Base-by-base conservation (phyloP, 2,113 vertebrate species). In the Anas platyrhynchos region DNA sequence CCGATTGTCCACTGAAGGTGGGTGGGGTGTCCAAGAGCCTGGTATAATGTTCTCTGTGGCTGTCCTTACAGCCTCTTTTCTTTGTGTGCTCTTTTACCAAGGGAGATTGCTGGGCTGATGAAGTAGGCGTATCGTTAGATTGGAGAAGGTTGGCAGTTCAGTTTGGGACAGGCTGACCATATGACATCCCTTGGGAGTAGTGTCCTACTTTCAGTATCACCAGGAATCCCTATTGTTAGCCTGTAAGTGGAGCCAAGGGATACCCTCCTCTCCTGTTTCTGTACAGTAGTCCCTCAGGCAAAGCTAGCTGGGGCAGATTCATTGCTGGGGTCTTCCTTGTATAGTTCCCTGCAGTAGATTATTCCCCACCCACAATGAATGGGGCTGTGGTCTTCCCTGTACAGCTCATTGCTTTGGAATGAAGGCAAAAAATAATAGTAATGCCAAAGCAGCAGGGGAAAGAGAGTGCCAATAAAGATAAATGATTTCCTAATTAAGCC, bases 401-500 rank as follows among this genome's bases (percentile, higher is more conserved):
- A 76, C 93, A 97, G 89, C 94, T 97, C 95, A 96, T 82, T 95
- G 84, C 91, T 71, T 81, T 93, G 96, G 96, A 95, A 97, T 97
- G 95, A 97, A 67, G 74, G 94, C 71, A 65, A 69, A 80, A 91
- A 95, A 81, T 86, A 83, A 72, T 13, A 69, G 87, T 71, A 94
- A 94, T 77, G 87, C 94, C 94, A 95, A 93, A 96, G 85, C 96
- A 97, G 96, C 96, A 89, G 96, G 96, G 75, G 94, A 89, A 95
- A 80, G 72, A 96, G 95, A 91, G 87, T 96, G 93, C 96, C 95
- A 97, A 96, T 97, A 96, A 88, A 94, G 96, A 97, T 95, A 97
- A 96, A 97, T 95, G 84, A 97, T 96, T 97, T 96, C 95, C 87
- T 97, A 97, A 97, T 96, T 95, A 91, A 93, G 95, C 95, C 95